Base-by-base conservation (phyloP, 30 jellyfish, hydroid and myxozoan species). In the Aurelia coerulea region DNA sequence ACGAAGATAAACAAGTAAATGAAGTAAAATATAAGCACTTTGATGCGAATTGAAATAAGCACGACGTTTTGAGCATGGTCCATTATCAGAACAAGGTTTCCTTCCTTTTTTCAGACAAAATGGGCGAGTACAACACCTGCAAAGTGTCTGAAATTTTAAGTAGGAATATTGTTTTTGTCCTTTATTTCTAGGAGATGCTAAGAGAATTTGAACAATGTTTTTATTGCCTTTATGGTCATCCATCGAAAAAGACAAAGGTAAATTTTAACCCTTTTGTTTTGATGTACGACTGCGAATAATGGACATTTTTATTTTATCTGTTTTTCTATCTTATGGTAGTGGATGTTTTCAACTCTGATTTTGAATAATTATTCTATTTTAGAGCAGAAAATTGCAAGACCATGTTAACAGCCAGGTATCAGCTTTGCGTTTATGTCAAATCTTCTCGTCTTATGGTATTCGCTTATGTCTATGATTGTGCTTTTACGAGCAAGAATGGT, bases 171-270 rank as follows among this genome's bases (percentile, higher is more conserved):
- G 56, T 46, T 46, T 46, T 7, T 7, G 2, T 46, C 56, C 56
- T 46, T 46, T 13, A n/a, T 14, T 76, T 73, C 31, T 74, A 94
- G 98, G 97, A 73, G 29, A 64, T 94, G 34, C 33, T 50, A 54
- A 89, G 84, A 70, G 96, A 94, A 68, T 59, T 94, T 23, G 98
- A 94, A 23, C 98, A 94, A 71, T 88, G 98, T 73, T 88, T 94
- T 58, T 88, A 72, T 62, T 94, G 98, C 53, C 87, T 94, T 14
- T 94, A 75, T 67, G 98, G 97, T 14, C 94, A 94, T 52, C 98
- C 98, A 67, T 94, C 97, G 23, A 94, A 89, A 56, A 94, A 94
- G 81, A 67, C 97, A 29, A 94, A 94, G 85, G 98, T 94, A 63
- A 16, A 76, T 33, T 11, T 1, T 13, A 51, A 50, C 8, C 3